A percentile compares a stretch with the other conserved stretches of the same genome.
Conservation (phyloP, 2,888 invertebrate species). For the Drosophila hawaiiensis region DNA sequence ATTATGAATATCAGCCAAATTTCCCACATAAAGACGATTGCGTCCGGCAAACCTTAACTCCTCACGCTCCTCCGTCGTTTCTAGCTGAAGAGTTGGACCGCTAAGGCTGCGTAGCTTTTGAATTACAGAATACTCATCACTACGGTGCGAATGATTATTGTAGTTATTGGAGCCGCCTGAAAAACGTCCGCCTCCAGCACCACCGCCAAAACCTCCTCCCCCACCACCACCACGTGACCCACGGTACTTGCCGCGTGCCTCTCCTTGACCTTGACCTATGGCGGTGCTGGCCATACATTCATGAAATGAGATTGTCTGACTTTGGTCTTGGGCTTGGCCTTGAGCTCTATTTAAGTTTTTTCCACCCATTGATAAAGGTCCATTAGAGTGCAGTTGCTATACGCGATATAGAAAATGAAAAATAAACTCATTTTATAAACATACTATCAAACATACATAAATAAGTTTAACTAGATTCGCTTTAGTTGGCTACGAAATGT, state of each 20-base stretch:
- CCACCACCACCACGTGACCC: slow-evolving; percentile 27
- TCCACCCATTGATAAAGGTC: neutral
- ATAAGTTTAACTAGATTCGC: neutral
- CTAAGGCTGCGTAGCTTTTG: slow-evolving; percentile 89
- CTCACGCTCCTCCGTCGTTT: slow-evolving; percentile 88
- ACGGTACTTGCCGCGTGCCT: slow-evolving; percentile 33
- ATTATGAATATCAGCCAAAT: slow-evolving; percentile 88
- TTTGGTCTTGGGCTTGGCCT: neutral
- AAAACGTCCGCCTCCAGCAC: slow-evolving; percentile 24
- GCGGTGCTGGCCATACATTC: neutral
- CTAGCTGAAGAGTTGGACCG: slow-evolving; percentile 92
- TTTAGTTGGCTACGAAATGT: neutral
- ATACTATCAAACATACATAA: neutral
- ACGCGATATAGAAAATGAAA: neutral
- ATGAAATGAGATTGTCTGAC: neutral
- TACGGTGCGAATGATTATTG: slow-evolving; percentile 75
- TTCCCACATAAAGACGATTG: slow-evolving; percentile 97
- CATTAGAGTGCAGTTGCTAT: neutral
- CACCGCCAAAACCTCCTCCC: neutral
- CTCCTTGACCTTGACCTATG: neutral
- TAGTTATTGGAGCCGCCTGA: slow-evolving; percentile 36
- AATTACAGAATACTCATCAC: slow-evolving; percentile 87
- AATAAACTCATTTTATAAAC: neutral
- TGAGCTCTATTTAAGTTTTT: neutral
- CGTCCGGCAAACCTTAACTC: slow-evolving; percentile 95